These are phyloP conservation scores for Ictalurus furcatus DNA, from an alignment of 2,113 vertebrate species.

Conservation along the genomic window DNA sequence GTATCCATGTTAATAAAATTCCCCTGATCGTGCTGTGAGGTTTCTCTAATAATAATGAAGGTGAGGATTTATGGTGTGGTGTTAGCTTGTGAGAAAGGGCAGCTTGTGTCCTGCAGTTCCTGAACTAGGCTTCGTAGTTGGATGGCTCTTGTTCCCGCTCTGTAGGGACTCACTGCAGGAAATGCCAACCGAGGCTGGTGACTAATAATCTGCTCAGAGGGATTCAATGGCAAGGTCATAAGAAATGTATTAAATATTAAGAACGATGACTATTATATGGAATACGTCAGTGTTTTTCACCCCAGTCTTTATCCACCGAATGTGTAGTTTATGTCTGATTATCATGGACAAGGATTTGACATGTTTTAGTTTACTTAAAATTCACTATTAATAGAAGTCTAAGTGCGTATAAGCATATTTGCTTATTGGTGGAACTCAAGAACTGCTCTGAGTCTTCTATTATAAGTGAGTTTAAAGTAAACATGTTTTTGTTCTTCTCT, in stretches of 20 bases:
- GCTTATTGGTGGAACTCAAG: not conserved
- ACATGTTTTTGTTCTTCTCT: not conserved
- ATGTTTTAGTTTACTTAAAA: not conserved
- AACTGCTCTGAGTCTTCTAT: not conserved
- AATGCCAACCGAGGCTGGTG: conserved; percentile 31
- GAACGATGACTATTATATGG: not conserved
- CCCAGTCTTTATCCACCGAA: not conserved
- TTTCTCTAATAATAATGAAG: conserved; percentile 32
- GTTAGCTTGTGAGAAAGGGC: conserved; percentile 22
- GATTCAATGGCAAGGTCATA: conserved; percentile 23
- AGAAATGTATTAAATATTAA: not conserved
- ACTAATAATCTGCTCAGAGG: conserved; percentile 37
- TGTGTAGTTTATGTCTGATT: not conserved
- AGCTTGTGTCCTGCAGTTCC: not conserved
- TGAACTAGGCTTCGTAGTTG: conserved; percentile 1
- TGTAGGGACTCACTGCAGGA: conserved; percentile 34
- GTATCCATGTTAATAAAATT: conserved; percentile 14
- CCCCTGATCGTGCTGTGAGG: conserved; percentile 1
- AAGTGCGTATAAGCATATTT: not conserved
- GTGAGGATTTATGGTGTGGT: conserved; percentile 1
- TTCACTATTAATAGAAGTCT: not conserved
- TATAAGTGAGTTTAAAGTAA: not conserved
- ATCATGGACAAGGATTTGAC: not conserved
- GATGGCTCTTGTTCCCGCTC: conserved; percentile 17
- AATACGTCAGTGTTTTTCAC: not conserved